These are phyloP conservation scores for Apis florea DNA, from an alignment of 1,140 invertebrate species.

Conservation along the genomic window DNA sequence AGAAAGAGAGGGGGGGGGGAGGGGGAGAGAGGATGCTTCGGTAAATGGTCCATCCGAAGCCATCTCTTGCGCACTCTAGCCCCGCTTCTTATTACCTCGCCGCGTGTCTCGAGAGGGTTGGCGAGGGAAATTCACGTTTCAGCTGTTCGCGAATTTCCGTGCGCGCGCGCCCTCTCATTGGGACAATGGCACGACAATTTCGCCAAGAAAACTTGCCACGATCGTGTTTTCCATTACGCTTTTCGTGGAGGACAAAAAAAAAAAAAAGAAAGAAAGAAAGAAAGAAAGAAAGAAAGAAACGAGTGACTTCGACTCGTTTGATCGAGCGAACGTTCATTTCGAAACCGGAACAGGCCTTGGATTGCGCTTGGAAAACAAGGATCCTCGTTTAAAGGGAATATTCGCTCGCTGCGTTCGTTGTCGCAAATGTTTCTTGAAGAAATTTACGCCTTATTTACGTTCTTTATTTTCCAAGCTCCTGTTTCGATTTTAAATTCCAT, in stretches of 20 bases:
- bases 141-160: slow-evolving; percentile 39
- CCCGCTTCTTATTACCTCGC: slow-evolving; percentile 25
- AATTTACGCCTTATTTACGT: slow-evolving; percentile 4
- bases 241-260: neutral
- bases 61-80: neutral
- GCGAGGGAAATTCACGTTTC: slow-evolving; percentile 25
- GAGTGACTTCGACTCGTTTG: neutral
- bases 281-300: slow-evolving; percentile 6
- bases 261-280: neutral
- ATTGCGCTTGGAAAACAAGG: neutral
- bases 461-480: neutral
- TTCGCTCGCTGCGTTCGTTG: neutral
- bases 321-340: slow-evolving; percentile 13
- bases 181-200: slow-evolving; percentile 40
- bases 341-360: neutral
- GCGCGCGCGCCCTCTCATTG: slow-evolving; percentile 12
- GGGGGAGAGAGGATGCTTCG: neutral
- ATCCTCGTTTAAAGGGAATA: neutral
- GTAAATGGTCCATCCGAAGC: slow-evolving; percentile 52
- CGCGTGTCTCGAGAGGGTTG: neutral
- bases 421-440: neutral
- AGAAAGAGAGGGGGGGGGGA: neutral
- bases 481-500: no score
- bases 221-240: slow-evolving; percentile 31
- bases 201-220: slow-evolving; percentile 11